These are phyloP conservation scores for Oreochromis niloticus DNA, from an alignment of 2,113 vertebrate species.

Conservation along the genomic window DNA sequence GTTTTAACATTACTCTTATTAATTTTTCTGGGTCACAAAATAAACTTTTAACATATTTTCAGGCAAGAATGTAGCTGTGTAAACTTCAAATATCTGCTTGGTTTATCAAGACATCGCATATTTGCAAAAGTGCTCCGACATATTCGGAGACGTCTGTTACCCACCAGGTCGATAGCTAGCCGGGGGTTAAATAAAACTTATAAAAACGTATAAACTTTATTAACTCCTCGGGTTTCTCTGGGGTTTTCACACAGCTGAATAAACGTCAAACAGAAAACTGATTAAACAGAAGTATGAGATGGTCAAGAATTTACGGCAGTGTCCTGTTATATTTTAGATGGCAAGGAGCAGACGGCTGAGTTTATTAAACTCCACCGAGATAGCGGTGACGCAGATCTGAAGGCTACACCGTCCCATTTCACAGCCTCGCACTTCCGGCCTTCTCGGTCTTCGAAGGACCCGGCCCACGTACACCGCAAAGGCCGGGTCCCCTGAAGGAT, in stretches of 20 bases:
- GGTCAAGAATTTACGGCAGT: background rate
- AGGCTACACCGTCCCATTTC: background rate
- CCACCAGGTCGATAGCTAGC: fast-evolving
- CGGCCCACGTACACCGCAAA: no score
- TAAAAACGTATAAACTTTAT: background rate
- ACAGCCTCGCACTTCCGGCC: background rate
- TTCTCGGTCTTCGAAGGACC: no score
- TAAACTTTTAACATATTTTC: background rate
- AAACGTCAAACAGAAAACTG: background rate
- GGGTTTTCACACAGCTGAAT: background rate
- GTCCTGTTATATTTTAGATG: background rate
- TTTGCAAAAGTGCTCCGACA: background rate
- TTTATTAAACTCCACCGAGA: background rate
- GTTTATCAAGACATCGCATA: background rate
- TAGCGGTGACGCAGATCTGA: background rate
- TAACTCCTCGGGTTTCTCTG: background rate
- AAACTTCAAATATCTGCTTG: background rate
- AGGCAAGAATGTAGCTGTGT: background rate
- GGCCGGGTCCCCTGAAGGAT: fast-evolving
- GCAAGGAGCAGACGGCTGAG: fast-evolving
- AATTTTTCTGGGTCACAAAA: background rate
- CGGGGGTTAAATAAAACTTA: background rate
- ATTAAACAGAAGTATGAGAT: background rate
- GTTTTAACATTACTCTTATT: background rate
- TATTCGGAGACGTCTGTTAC: background rate